Percentiles rank a stretch among this genome's conserved stretches.
Conservation (phyloP, 1,140 invertebrate species). For the Matsumurasca onukii region DNA sequence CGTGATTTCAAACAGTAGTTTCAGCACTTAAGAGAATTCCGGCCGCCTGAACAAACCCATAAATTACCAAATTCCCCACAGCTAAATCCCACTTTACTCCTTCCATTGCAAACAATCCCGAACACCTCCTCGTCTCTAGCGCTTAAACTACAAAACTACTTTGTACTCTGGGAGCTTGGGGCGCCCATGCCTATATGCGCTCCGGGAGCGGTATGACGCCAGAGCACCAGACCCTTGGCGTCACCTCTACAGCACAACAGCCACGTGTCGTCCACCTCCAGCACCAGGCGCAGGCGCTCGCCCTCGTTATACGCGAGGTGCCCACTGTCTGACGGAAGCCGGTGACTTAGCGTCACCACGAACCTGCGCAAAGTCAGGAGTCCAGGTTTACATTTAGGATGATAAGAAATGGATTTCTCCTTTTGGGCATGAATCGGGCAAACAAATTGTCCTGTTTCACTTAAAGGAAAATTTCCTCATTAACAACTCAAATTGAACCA, state of each 20-base stretch:
- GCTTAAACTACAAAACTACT: not conserved
- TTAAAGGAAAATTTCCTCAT: no score
- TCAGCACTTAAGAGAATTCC: not conserved
- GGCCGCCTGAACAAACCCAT: not conserved
- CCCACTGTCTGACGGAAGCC: slow-evolving; percentile 70
- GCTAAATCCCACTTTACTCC: not conserved
- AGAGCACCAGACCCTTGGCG: slow-evolving; percentile 75
- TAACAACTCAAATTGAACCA: no score
- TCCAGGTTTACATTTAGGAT: not conserved
- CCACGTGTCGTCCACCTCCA: slow-evolving; percentile 77
- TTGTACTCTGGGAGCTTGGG: not conserved
- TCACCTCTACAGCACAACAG: slow-evolving; percentile 72
- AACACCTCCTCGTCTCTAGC: not conserved
- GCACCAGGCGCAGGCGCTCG: slow-evolving; percentile 67
- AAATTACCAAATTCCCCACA: not conserved
- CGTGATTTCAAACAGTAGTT: not conserved
- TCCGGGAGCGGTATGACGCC: slow-evolving; percentile 56
- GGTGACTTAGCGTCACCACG: slow-evolving; percentile 70
- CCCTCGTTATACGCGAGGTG: slow-evolving; percentile 79
- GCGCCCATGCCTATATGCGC: slow-evolving; percentile 13
- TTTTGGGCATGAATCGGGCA: no score
- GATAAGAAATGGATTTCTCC: no score
- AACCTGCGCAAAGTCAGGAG: slow-evolving; percentile 56
- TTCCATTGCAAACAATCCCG: not conserved
- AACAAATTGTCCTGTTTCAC: no score